Evolutionary conservation across 37 sponge, comb jelly and placozoan genomes (phyloP).

Genomic region (Halisarca cf. caerulea): DNA sequence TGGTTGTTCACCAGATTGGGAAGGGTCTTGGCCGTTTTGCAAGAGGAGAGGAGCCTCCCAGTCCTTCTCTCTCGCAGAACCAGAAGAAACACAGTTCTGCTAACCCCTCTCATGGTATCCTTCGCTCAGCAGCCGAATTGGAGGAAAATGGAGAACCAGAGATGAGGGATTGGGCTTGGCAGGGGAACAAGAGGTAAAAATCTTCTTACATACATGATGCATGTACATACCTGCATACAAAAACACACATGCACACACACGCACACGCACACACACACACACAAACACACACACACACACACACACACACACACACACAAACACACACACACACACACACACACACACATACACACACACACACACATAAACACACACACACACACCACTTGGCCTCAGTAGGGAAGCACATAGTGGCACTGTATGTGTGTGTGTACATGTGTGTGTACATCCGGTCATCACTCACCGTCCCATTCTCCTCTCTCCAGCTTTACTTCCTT

Average conservation of each 20-base stretch:
- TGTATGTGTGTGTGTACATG: slow-evolving; percentile 24
- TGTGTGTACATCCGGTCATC: not conserved
- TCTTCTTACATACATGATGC: not conserved
- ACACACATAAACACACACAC: no score
- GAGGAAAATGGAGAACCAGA: slow-evolving; percentile 10
- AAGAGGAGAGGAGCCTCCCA: slow-evolving; percentile 39
- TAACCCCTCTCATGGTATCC: not conserved
- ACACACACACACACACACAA: no score
- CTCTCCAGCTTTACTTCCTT: slow-evolving; percentile 51
- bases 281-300: no score
- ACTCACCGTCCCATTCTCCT: not conserved
- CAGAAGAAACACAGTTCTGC: slow-evolving; percentile 13
- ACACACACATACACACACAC: no score
- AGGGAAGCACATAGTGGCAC: no score
- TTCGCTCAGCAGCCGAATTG: slow-evolving; percentile 39
- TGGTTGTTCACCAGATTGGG: slow-evolving; percentile 31
- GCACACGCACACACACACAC: no score
- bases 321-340: no score
- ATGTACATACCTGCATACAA: not conserved
- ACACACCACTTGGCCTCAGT: no score
- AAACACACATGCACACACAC: no score
- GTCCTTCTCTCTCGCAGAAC: not conserved
- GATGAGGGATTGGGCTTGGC: slow-evolving; percentile 39
- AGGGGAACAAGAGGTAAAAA: not conserved
- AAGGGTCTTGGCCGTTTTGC: slow-evolving; percentile 53